phyloP scores from a whole-genome alignment of 2,888 invertebrate species.

The Melitaea athalia region DNA sequence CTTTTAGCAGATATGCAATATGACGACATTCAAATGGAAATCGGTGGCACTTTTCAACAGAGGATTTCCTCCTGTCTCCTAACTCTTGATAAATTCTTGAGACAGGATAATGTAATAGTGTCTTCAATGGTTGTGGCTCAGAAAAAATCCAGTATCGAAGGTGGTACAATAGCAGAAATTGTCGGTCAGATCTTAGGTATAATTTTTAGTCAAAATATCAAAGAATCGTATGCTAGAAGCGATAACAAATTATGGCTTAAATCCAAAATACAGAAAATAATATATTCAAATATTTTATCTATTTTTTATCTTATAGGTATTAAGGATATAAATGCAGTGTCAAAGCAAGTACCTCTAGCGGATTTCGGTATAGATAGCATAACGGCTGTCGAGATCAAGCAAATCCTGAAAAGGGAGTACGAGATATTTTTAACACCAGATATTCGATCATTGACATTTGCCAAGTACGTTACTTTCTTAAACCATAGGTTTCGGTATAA shows the following conservation, averaged over 20 bases:
- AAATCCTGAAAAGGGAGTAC: constrained; percentile 93
- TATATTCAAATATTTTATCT: background rate
- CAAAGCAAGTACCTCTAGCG: constrained; percentile 87
- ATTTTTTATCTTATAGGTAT: constrained; percentile 65
- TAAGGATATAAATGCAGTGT: constrained; percentile 64
- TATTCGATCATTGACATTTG: constrained; percentile 90
- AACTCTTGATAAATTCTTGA: constrained; percentile 88
- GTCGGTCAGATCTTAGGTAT: constrained; percentile 86
- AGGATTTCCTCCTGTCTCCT: constrained; percentile 91
- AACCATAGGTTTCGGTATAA: no score
- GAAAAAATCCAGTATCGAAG: constrained; percentile 84
- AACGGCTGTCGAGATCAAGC: constrained; percentile 98
- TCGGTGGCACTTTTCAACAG: constrained; percentile 93
- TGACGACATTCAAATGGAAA: constrained; percentile 85
- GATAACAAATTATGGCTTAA: background rate
- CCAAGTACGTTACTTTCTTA: constrained; percentile 65
- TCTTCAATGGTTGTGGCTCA: constrained; percentile 94
- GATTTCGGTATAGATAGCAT: constrained; percentile 98
- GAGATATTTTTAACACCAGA: constrained; percentile 93
- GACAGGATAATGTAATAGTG: constrained; percentile 86
- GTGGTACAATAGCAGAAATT: constrained; percentile 87
- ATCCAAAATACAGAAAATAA: background rate
- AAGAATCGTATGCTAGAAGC: background rate
- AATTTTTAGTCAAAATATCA: constrained; percentile 17
- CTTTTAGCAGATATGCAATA: constrained; percentile 89